phyloP scores from a whole-genome alignment of 2,113 vertebrate genomes.

The Brachyhypopomus occidentalis region DNA sequence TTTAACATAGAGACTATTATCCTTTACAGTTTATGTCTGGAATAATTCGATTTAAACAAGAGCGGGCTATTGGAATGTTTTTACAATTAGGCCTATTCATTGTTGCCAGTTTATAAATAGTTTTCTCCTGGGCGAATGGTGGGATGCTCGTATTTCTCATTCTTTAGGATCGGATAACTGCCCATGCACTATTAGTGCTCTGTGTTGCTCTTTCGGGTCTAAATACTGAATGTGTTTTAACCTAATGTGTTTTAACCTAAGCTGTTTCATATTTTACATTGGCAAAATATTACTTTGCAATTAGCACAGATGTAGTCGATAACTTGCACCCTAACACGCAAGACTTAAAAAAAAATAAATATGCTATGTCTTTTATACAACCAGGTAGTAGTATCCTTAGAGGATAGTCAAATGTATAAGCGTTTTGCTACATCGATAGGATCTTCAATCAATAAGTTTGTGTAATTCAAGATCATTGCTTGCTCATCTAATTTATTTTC shows the following conservation, averaged over 20 bases:
- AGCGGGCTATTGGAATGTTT: background rate
- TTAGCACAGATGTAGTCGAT: background rate
- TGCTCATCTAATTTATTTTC: slow-evolving; percentile 33
- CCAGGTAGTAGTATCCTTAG: background rate
- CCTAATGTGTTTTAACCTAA: background rate
- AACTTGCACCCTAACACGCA: background rate
- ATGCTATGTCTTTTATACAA: background rate
- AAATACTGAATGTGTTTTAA: background rate
- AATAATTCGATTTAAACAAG: background rate
- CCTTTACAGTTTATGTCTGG: background rate
- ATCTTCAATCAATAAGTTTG: background rate
- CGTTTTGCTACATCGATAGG: background rate
- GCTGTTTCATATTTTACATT: background rate
- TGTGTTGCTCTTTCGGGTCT: background rate
- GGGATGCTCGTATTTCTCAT: slow-evolving; percentile 1
- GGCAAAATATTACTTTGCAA: background rate
- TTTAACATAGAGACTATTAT: background rate
- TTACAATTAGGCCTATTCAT: background rate
- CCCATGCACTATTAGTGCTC: background rate
- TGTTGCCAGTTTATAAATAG: slow-evolving; percentile 1
- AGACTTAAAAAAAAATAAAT: background rate
- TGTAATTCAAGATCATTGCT: background rate
- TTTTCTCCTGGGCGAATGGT: background rate
- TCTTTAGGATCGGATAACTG: slow-evolving; percentile 19
- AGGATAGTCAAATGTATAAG: background rate